Conservation (phyloP, 1,140 invertebrate genomes). For the Orius laevigatus region DNA sequence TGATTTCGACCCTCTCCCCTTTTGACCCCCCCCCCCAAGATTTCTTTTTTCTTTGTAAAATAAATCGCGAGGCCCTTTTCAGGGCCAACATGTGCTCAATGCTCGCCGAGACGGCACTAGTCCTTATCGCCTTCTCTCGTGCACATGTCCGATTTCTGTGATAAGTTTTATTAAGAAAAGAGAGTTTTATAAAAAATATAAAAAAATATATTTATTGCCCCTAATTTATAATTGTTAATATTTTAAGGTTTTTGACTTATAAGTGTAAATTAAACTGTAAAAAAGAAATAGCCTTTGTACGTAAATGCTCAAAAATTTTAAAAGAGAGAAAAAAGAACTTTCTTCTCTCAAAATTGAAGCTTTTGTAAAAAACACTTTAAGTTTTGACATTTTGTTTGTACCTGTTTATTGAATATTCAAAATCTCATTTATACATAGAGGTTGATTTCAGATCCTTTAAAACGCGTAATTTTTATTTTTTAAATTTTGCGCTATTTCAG, state of each 20-base stretch:
- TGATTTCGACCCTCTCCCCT: neutral
- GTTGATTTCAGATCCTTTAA: too few species aligned
- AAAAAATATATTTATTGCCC: conserved; percentile 8
- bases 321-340: neutral
- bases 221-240: conserved; percentile 5
- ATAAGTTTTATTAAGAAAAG: conserved; percentile 8
- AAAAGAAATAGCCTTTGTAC: conserved; percentile 1
- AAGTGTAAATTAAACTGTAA: neutral
- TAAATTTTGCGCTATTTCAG: too few species aligned
- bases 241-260: neutral
- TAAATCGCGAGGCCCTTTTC: neutral
- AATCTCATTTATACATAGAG: too few species aligned
- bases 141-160: conserved; percentile 7
- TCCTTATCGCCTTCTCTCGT: conserved; percentile 3
- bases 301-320: neutral
- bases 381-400: too few species aligned
- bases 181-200: neutral
- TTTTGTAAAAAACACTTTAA: too few species aligned
- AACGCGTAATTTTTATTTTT: too few species aligned
- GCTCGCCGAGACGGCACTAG: conserved; percentile 3
- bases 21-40: neutral
- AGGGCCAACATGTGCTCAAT: neutral
- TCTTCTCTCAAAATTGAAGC: too few species aligned
- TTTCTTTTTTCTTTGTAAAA: neutral
- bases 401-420: too few species aligned